These are phyloP conservation scores for Drosophila aff. DNA, from an alignment of 1,140 invertebrate species.

Conservation along the genomic window DNA sequence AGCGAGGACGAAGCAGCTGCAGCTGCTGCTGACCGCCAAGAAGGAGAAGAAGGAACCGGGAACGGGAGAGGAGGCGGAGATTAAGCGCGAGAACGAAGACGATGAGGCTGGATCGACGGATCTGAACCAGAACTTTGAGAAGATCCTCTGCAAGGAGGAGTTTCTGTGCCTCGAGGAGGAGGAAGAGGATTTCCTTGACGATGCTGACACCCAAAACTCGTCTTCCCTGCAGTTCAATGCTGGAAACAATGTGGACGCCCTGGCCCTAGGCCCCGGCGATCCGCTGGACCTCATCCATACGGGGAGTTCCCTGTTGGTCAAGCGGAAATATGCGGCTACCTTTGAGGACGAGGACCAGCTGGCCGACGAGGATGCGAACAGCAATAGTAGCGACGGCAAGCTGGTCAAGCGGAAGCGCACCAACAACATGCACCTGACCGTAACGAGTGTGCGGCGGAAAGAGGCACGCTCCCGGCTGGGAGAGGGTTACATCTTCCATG, in stretches of 20 bases:
- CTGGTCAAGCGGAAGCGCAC: slow-evolving; percentile 63
- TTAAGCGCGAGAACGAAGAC: slow-evolving; percentile 66
- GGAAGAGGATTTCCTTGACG: slow-evolving; percentile 68
- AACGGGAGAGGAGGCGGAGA: slow-evolving; percentile 33
- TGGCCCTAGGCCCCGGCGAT: slow-evolving; percentile 52
- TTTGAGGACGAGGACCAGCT: slow-evolving; percentile 49
- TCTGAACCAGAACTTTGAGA: slow-evolving; percentile 84
- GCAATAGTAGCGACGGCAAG: slow-evolving; percentile 41
- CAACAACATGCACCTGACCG: slow-evolving; percentile 55
- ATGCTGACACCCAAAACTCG: slow-evolving; percentile 72
- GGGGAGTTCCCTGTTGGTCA: slow-evolving; percentile 52
- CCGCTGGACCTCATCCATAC: slow-evolving; percentile 76
- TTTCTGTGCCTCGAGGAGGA: slow-evolving; percentile 81
- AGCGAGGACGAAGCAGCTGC: slow-evolving; percentile 70
- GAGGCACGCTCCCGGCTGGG: slow-evolving; percentile 53
- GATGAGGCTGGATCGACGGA: slow-evolving; percentile 70
- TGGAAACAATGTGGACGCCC: slow-evolving; percentile 57
- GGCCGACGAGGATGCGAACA: slow-evolving; percentile 38
- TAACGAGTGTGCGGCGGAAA: slow-evolving; percentile 33
- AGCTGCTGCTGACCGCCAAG: slow-evolving; percentile 54
- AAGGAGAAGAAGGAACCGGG: slow-evolving; percentile 65
- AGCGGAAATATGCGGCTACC: slow-evolving; percentile 65
- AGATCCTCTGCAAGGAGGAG: slow-evolving; percentile 83
- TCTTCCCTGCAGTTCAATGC: slow-evolving; percentile 68
- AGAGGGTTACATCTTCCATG: slow-evolving; percentile 78